These are phyloP conservation scores for Corvus cornix DNA, from an alignment of 2,113 vertebrate species.

Conservation along the genomic window DNA sequence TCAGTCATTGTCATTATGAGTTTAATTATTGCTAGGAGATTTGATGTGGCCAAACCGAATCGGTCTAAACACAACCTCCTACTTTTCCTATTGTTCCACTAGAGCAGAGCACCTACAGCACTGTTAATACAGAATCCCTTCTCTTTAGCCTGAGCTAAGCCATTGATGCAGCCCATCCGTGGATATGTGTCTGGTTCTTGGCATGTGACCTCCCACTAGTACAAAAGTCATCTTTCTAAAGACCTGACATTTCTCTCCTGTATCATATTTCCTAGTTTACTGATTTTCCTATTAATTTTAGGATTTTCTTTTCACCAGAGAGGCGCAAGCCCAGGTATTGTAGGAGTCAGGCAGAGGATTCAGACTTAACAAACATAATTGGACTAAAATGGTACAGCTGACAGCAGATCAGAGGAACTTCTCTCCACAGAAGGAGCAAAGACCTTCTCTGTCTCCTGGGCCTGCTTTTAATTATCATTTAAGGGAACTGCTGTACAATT, in stretches of 20 bases:
- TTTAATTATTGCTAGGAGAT: background rate
- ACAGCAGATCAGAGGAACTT: background rate
- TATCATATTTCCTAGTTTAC: background rate
- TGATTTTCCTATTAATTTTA: background rate
- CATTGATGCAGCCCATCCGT: background rate
- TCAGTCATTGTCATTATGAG: background rate
- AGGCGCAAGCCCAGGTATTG: background rate
- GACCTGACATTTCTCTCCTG: background rate
- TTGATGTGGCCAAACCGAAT: background rate
- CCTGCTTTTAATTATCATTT: conserved; percentile 52
- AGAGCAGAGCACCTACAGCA: background rate
- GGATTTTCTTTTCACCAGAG: background rate
- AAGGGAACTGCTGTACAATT: conserved; percentile 26
- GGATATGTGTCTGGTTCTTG: too few species aligned
- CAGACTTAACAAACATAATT: background rate
- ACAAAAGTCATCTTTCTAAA: background rate
- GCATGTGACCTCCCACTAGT: background rate
- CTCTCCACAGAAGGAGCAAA: background rate
- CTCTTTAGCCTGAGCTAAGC: background rate
- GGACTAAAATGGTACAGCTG: background rate
- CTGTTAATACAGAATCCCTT: background rate
- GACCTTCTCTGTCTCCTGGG: background rate
- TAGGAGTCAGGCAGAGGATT: background rate
- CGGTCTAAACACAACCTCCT: background rate
- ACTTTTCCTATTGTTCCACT: background rate